Base-by-base conservation (phyloP, 1,140 invertebrate species). In the Microplitis demolitor region DNA sequence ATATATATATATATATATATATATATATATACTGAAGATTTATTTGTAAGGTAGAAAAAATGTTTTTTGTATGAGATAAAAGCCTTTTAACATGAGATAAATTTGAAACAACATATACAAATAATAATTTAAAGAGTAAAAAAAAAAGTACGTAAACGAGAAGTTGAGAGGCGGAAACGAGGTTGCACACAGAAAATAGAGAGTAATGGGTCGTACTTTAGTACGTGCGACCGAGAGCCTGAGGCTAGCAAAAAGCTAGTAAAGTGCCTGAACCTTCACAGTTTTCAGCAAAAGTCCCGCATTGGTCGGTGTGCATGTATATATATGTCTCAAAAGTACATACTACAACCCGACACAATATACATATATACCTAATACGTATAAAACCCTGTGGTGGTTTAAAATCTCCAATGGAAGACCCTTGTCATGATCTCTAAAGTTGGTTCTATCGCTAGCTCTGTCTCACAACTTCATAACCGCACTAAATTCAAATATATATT, bases 331-430 rank as follows among this genome's bases (percentile, higher is more conserved):
- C 16, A 39, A 8, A 8, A 31, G 31, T 64, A 24, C 45, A 50
- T 53, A 54, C 34, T 45, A 45, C 39, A 45, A 3, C 6, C 39
- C 39, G 39, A 45, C 8, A 45, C 6, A 45, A 31, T 51, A 67
- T 54, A 54, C 33, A 13, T 37, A 34, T 54, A 54, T 31, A 51
- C 24, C 11, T 50, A 24, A 24, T 24, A 24, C 24, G 14, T 66
- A 24, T 66, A 66, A 16, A 37, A 13, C 24, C 14, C 24, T 11
- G 8, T 8, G 45, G 62, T 37, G 66, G 24, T 67, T 67, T 67
- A 67, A 67, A 67, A 13, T 67, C 66, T 67, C 66, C 66, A 67
- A 67, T 67, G 66, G 66, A 67, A 67, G 66, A 67, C 66, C 66
- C 66, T 51, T 54, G 51, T 67, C 66, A 24, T 67, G 66, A 67